Percentiles rank a stretch among this genome's conserved stretches.
These are phyloP conservation scores for Vanessa atalanta DNA, from an alignment of 1,140 invertebrate species.

Conservation along the genomic window DNA sequence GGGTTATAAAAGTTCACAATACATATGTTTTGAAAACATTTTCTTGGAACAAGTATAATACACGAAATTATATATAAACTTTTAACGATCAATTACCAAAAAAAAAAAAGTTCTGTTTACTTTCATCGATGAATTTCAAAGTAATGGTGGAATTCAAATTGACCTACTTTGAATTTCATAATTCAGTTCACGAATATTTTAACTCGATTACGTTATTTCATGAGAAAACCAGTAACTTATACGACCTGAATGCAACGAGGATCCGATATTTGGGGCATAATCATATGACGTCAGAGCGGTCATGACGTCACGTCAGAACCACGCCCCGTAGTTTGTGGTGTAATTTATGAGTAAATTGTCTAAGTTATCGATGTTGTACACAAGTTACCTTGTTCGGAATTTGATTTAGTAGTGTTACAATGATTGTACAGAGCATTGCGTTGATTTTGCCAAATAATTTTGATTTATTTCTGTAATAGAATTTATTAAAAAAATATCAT, in stretches of 20 bases:
- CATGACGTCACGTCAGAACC: slow-evolving; percentile 44
- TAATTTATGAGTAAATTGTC: neutral
- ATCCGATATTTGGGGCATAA: slow-evolving; percentile 42
- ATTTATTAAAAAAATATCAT: no score
- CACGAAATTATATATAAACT: no score
- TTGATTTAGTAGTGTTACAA: neutral
- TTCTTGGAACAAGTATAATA: no score
- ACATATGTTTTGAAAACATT: no score
- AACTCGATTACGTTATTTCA: neutral
- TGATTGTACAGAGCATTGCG: no score
- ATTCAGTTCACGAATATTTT: neutral
- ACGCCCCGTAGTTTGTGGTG: slow-evolving; percentile 25
- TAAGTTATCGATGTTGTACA: neutral
- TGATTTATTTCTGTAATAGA: no score
- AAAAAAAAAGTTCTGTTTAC: neutral
- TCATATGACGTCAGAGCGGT: slow-evolving; percentile 44
- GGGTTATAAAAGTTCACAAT: no score
- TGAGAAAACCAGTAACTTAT: slow-evolving; percentile 8
- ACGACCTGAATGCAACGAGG: slow-evolving; percentile 24
- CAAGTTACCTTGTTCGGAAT: neutral
- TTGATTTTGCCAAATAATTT: no score
- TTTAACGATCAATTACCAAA: no score
- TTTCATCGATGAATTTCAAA: neutral
- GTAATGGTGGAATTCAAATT: neutral
- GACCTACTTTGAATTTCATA: slow-evolving; percentile 1